phyloP scores from a whole-genome alignment of 2,113 vertebrate species.

The Toxotes jaculatrix region DNA sequence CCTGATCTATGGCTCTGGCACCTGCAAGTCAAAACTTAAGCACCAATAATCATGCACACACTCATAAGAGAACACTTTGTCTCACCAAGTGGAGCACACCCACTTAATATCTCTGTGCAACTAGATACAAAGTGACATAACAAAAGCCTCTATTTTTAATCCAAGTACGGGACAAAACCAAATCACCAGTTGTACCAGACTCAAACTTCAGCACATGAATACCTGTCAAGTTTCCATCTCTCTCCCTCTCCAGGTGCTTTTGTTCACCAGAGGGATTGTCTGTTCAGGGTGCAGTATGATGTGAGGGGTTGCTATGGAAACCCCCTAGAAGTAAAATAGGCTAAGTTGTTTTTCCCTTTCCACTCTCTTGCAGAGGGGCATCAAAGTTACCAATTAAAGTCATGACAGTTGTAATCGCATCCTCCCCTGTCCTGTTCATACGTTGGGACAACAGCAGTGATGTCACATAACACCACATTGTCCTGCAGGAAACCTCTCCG shows the following conservation, averaged over 20 bases:
- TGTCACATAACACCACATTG: conserved; percentile 34
- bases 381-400: conserved; percentile 71
- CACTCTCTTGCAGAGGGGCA: conserved; percentile 48
- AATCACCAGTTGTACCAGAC: conserved; percentile 58
- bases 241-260: conserved; percentile 68
- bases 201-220: conserved; percentile 61
- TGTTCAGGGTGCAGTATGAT: conserved; percentile 62
- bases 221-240: conserved; percentile 60
- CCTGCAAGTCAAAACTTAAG: not conserved
- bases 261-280: conserved; percentile 71
- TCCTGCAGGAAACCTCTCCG: conserved; percentile 19
- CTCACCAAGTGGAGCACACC: conserved; percentile 6
- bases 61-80: conserved; percentile 6
- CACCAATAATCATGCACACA: not conserved
- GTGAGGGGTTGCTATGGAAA: conserved; percentile 84
- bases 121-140: conserved; percentile 52
- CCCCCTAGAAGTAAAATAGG: conserved; percentile 81
- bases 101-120: conserved; percentile 37
- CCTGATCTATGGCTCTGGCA: not conserved
- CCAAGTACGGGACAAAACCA: conserved; percentile 39
- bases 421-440: conserved; percentile 35
- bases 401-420: conserved; percentile 49
- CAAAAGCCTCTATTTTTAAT: conserved; percentile 62
- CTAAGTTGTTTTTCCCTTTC: conserved; percentile 56
- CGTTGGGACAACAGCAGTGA: not conserved